Evolutionary conservation across 35 echinoderm and acorn worm species (phyloP), one percentile per base, ranked within the genome.

Genomic region (Lytechinus pictus): DNA sequence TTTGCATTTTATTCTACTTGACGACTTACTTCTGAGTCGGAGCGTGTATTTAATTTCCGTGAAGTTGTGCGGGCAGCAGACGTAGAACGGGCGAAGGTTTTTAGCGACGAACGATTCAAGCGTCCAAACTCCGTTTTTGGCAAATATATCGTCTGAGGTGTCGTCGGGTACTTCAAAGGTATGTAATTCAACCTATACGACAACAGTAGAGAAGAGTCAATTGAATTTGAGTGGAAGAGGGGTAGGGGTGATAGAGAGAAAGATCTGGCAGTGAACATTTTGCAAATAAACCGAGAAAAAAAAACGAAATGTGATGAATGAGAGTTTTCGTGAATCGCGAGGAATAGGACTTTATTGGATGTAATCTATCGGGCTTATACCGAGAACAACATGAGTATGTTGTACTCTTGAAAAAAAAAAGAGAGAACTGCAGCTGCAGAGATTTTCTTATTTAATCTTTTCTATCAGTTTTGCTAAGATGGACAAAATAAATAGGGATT

Each of bases 41-140:
- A 96, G 66, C 9, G 92, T 94, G 86, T 94, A 95, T 28, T 55
- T n/a, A 66, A 97, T 91, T 44, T 97, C 91, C 52, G 91, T 54
- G 53, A 93, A 93, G 91, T 93, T 93, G 91, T 93, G 54, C 91
- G 91, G 91, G 54, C 91, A 93, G 91, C 91, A 93, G 52, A 93
- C 28, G 54, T 93, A 93, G n/a, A 93, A 57, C 91, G 91, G 91
- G 54, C 91, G 91, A 27, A 93, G 54, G 52, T 93, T 93, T 93
- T 27, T 93, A 54, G 91, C 91, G 91, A 54, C 27, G 27, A 93
- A 93, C 24, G 91, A 93, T 53, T 93, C 91, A 5, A 93, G 91
- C 24, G 91, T 93, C 91, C 91, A 93, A 53, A 93, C 91, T 29
- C 91, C 91, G 54, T 93, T 93, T 57, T 93, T 54, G 28, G 91